Conservation (phyloP, 1,140 invertebrate genomes). For the Aleiodes sp. region DNA sequence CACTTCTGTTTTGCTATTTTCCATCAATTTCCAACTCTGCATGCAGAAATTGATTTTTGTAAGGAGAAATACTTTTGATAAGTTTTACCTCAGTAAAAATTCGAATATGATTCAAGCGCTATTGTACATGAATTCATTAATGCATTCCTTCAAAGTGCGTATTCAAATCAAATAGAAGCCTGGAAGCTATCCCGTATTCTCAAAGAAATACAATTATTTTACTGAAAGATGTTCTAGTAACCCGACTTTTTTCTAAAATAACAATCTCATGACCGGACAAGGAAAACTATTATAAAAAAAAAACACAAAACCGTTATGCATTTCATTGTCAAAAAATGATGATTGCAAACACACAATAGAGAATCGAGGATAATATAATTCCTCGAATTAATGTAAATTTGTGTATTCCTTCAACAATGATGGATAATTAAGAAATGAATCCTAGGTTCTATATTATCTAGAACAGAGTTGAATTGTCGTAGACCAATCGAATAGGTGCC, state of each 20-base stretch:
- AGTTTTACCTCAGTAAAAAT: too few species aligned
- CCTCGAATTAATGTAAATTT: slow-evolving; percentile 16
- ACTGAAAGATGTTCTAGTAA: background rate
- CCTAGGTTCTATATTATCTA: background rate
- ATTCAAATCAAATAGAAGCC: too few species aligned
- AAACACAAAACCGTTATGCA: slow-evolving; percentile 14
- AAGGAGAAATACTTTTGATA: too few species aligned
- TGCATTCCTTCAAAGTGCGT: too few species aligned
- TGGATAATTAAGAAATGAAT: slow-evolving; percentile 20
- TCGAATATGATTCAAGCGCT: too few species aligned
- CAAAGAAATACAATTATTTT: background rate
- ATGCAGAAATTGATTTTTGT: too few species aligned
- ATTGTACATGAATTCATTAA: too few species aligned
- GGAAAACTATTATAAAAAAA: background rate
- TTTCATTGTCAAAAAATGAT: background rate
- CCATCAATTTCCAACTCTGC: too few species aligned
- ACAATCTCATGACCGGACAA: background rate
- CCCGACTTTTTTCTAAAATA: background rate
- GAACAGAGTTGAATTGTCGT: background rate
- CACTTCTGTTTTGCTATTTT: too few species aligned
- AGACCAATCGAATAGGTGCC: slow-evolving; percentile 7
- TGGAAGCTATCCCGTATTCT: background rate
- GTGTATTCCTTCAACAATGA: slow-evolving; percentile 8
- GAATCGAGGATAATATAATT: slow-evolving; percentile 22
- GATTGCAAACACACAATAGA: background rate